Conservation (phyloP, 2,113 vertebrate species). For the Nerophis ophidion region DNA sequence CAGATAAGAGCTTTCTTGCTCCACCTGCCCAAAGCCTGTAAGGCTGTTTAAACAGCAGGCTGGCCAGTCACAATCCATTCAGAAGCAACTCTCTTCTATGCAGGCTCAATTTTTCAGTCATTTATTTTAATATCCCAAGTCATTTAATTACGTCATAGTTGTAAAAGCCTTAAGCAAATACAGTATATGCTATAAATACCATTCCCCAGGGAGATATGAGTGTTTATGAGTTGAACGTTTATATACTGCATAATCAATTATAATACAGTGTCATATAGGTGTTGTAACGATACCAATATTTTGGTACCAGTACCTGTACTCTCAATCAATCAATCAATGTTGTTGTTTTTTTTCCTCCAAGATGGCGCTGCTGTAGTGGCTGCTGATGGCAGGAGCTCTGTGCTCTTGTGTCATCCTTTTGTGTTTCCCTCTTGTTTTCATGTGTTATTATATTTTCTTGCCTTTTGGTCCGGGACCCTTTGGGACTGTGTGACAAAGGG, state of each 20-base stretch:
- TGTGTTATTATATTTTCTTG: too few relatives aligned
- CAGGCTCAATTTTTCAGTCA: slow-evolving; percentile 36
- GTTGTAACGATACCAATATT: too few relatives aligned
- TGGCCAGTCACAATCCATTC: slow-evolving; percentile 47
- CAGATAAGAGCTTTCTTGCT: slow-evolving; percentile 60
- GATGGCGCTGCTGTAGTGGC: too few relatives aligned
- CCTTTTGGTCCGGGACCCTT: too few relatives aligned
- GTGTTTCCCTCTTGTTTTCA: too few relatives aligned
- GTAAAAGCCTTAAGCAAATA: slow-evolving; percentile 43
- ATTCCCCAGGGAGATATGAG: slow-evolving; percentile 30
- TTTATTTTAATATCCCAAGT: slow-evolving; percentile 36
- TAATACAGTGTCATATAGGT: too few relatives aligned
- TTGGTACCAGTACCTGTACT: too few relatives aligned
- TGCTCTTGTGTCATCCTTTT: too few relatives aligned
- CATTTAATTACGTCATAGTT: slow-evolving; percentile 53
- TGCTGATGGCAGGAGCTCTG: too few relatives aligned
- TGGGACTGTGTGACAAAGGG: too few relatives aligned
- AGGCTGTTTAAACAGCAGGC: slow-evolving; percentile 60
- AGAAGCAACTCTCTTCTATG: slow-evolving; percentile 50
- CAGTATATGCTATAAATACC: slow-evolving; percentile 3
- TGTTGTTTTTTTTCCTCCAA: too few relatives aligned
- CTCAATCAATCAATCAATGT: too few relatives aligned
- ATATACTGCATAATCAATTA: neutral
- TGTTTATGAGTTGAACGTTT: slow-evolving; percentile 9
- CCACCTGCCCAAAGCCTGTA: slow-evolving; percentile 58